These are phyloP conservation scores for Hyles euphorbiae DNA, from an alignment of 1,140 invertebrate genomes.

Conservation along the genomic window DNA sequence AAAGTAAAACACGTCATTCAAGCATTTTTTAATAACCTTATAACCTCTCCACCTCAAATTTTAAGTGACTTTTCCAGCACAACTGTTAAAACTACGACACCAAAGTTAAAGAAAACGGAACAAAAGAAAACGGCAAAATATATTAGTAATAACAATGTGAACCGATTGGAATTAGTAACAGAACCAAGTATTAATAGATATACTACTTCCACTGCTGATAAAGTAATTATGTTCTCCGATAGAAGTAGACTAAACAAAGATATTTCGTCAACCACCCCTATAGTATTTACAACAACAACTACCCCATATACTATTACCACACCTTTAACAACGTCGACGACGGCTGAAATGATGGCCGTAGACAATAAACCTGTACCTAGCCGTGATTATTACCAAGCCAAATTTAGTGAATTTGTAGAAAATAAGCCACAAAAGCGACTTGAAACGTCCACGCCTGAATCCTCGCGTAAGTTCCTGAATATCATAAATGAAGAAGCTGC, in stretches of 20 bases:
- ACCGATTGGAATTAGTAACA: slow-evolving; percentile 54
- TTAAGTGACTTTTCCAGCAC: slow-evolving; percentile 29
- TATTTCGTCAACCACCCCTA: slow-evolving; percentile 18
- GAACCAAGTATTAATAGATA: slow-evolving; percentile 36
- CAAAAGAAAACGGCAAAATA: slow-evolving; percentile 54
- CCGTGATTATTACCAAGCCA: slow-evolving; percentile 36
- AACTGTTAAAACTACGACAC: slow-evolving; percentile 21
- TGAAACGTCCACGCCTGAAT: slow-evolving; percentile 18
- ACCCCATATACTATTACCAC: slow-evolving; percentile 18
- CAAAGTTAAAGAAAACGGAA: slow-evolving; percentile 19
- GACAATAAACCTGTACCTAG: slow-evolving; percentile 14
- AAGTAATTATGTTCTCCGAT: slow-evolving; percentile 21
- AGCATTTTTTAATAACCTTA: slow-evolving; percentile 56
- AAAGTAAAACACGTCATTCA: slow-evolving; percentile 57
- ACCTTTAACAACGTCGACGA: slow-evolving; percentile 24
- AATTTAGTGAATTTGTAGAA: slow-evolving; percentile 41
- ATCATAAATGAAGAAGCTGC: slow-evolving; percentile 36
- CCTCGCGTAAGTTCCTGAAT: slow-evolving; percentile 48
- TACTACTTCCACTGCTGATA: slow-evolving; percentile 26
- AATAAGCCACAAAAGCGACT: slow-evolving; percentile 16
- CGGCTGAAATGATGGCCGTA: slow-evolving; percentile 29
- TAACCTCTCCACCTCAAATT: slow-evolving; percentile 33
- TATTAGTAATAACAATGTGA: slow-evolving; percentile 40
- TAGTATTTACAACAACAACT: not conserved
- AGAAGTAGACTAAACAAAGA: slow-evolving; percentile 17